phyloP scores from a whole-genome alignment of 2,113 vertebrate genomes.

The Arizona elegans region DNA sequence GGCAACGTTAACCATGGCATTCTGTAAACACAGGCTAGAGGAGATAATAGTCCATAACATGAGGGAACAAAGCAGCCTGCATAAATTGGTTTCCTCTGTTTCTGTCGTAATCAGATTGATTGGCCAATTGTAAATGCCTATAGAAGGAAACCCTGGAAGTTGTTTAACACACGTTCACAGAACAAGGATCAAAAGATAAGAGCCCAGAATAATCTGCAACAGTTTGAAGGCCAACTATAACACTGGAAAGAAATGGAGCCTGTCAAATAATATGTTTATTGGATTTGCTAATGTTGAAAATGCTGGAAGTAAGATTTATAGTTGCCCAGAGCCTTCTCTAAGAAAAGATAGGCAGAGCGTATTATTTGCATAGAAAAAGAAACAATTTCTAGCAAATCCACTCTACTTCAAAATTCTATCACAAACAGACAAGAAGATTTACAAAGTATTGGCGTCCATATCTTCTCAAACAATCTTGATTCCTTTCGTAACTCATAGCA shows the following conservation, averaged over 20 bases:
- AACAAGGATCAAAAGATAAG: conserved; percentile 54
- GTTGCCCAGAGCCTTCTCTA: neutral
- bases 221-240: conserved; percentile 32
- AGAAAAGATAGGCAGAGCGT: neutral
- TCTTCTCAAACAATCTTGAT: neutral
- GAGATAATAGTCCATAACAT: conserved; percentile 22
- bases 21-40: conserved; percentile 54
- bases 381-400: neutral
- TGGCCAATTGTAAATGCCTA: conserved; percentile 42
- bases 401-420: neutral
- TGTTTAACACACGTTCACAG: conserved; percentile 59
- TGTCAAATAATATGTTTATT: neutral
- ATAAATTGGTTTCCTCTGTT: conserved; percentile 28
- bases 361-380: neutral
- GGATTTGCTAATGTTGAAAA: neutral
- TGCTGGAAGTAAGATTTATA: neutral
- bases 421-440: neutral
- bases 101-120: conserved; percentile 9
- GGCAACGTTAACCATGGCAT: conserved; percentile 54
- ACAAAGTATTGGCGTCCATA: neutral
- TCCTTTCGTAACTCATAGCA: neutral
- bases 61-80: conserved; percentile 29
- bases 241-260: neutral
- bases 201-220: conserved; percentile 50
- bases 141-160: conserved; percentile 60